These are phyloP conservation scores for Stegophylla sp. DNA, from an alignment of 2,888 invertebrate genomes.

Conservation along the genomic window DNA sequence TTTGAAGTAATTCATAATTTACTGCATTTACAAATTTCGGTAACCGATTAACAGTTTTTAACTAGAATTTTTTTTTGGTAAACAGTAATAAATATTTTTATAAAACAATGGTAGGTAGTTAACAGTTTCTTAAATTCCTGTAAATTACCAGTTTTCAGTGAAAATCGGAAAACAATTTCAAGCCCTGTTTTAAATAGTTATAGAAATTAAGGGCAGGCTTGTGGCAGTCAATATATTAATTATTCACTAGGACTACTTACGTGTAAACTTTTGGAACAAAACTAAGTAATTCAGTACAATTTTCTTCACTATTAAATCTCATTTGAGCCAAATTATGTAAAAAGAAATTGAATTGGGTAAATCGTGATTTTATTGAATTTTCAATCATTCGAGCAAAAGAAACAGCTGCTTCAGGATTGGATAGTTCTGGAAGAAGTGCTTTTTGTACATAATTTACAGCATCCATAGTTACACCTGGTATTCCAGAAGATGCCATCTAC, in stretches of 20 bases:
- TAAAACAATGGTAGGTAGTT: no score
- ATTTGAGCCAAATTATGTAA: slow-evolving; percentile 94
- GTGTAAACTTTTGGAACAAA: slow-evolving; percentile 94
- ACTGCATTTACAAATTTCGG: no score
- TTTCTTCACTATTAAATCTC: slow-evolving; percentile 86
- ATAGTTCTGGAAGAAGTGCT: slow-evolving; percentile 84
- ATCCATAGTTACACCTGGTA: slow-evolving; percentile 88
- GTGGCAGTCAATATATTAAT: slow-evolving; percentile 5
- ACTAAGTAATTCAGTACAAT: slow-evolving; percentile 79
- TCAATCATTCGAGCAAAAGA: slow-evolving; percentile 95
- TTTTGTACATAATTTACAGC: slow-evolving; percentile 91
- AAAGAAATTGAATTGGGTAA: slow-evolving; percentile 98
- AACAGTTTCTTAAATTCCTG: no score
- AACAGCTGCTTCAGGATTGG: slow-evolving; percentile 95
- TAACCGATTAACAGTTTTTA: no score
- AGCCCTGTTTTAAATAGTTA: no score
- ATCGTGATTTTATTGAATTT: slow-evolving; percentile 89
- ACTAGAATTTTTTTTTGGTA: no score
- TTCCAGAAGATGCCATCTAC: slow-evolving; percentile 90
- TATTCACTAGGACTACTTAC: slow-evolving; percentile 69
- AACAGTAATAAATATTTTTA: no score
- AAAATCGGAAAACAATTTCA: no score
- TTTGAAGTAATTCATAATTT: no score
- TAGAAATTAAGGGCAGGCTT: no score
- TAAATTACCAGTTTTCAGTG: no score